Conservation (phyloP, 2,888 invertebrate genomes). For the Dastarcus helophoroides region DNA sequence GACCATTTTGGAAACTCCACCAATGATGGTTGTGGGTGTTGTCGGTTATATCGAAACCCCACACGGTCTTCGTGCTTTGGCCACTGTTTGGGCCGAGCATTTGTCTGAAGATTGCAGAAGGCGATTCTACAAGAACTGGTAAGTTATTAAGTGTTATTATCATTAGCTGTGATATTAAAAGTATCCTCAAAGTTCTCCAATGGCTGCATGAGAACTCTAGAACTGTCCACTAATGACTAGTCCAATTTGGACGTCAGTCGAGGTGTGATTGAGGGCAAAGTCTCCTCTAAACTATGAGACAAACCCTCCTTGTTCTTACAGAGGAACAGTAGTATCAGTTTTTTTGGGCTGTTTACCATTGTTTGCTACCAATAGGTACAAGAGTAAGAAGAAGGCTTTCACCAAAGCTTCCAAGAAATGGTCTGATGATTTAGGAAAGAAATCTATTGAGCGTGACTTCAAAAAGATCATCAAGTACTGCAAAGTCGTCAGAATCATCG, state of each 20-base stretch:
- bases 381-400: conserved; percentile 99
- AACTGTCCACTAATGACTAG: conserved; percentile 25
- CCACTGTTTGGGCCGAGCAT: conserved; percentile 98
- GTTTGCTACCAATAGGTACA: conserved; percentile 66
- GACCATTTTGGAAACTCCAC: conserved; percentile 95
- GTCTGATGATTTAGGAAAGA: conserved; percentile 93
- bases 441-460: conserved; percentile 93
- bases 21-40: conserved; percentile 94
- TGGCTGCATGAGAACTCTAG: conserved; percentile 54
- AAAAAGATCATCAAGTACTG: conserved; percentile 98
- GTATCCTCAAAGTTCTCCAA: conserved; percentile 53
- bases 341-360: conserved; percentile 9
- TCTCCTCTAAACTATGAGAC: conserved; percentile 67
- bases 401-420: conserved; percentile 97
- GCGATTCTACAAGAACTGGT: conserved; percentile 99
- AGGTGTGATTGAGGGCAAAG: conserved; percentile 32
- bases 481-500: conserved; percentile 89
- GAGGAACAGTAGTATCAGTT: conserved; percentile 12
- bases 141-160: conserved; percentile 32
- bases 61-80: conserved; percentile 86
- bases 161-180: too few species aligned
- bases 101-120: conserved; percentile 96
- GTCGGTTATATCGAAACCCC: conserved; percentile 99
- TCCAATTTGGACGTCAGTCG: conserved; percentile 17
- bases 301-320: conserved; percentile 39